phyloP scores from a whole-genome alignment of 2,797 vertebrate species.

The Podarcis lilfordi region DNA sequence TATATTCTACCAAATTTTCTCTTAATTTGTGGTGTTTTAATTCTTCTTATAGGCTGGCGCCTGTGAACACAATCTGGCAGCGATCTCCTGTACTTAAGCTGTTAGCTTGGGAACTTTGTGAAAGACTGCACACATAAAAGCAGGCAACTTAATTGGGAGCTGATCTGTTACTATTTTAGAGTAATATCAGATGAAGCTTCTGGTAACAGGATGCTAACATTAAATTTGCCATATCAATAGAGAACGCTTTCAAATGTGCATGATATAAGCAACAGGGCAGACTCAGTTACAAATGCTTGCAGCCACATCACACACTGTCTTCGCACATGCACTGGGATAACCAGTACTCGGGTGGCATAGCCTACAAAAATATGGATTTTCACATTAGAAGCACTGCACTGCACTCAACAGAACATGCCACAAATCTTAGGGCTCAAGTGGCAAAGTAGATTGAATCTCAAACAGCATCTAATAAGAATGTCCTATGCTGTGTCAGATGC shows the following conservation, averaged over 20 bases:
- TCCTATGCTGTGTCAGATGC: neutral
- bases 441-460: neutral
- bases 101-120: constrained; percentile 44
- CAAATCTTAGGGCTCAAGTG: neutral
- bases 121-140: constrained; percentile 33
- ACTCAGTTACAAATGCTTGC: constrained; percentile 13
- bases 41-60: constrained; percentile 49
- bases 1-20: constrained; percentile 57
- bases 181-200: constrained; percentile 52
- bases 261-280: neutral
- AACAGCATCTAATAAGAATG: neutral
- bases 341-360: neutral
- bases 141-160: constrained; percentile 39
- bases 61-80: constrained; percentile 56
- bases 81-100: constrained; percentile 48
- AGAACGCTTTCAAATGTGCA: neutral
- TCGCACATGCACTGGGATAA: neutral
- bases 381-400: neutral
- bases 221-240: constrained; percentile 44
- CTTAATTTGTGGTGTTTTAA: constrained; percentile 62
- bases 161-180: constrained; percentile 44
- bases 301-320: neutral
- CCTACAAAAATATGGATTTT: neutral
- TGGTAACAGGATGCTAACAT: constrained; percentile 48
- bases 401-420: neutral